Evolutionary conservation across 2,888 invertebrate genomes (phyloP).

Genomic region (Ophion costatus): DNA sequence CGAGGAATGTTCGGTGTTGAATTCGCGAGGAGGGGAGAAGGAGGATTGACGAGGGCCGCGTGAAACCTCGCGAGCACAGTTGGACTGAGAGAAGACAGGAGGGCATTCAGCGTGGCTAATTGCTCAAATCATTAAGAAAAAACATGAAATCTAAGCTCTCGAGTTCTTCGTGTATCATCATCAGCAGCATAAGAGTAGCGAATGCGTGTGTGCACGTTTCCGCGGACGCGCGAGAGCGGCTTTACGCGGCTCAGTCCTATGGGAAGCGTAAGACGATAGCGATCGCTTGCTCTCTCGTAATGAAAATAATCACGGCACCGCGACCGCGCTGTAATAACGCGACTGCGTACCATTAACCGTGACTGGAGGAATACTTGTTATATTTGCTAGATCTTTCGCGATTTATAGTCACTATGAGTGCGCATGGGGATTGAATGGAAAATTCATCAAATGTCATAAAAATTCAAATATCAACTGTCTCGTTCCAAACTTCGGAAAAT

Average conservation of each 20-base stretch:
- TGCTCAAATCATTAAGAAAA: slow-evolving; percentile 83
- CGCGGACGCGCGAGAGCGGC: slow-evolving; percentile 54
- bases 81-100: slow-evolving; percentile 79
- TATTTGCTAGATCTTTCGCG: slow-evolving; percentile 42
- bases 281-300: slow-evolving; percentile 76
- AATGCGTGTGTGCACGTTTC: slow-evolving; percentile 58
- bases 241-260: slow-evolving; percentile 69
- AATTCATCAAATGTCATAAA: neutral
- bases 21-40: slow-evolving; percentile 36
- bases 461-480: neutral
- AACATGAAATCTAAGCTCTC: slow-evolving; percentile 82
- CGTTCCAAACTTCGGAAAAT: neutral
- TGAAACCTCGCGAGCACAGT: slow-evolving; percentile 68
- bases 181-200: slow-evolving; percentile 21
- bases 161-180: slow-evolving; percentile 47
- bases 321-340: slow-evolving; percentile 71
- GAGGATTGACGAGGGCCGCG: slow-evolving; percentile 62
- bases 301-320: slow-evolving; percentile 82
- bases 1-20: slow-evolving; percentile 38
- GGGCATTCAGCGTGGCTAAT: slow-evolving; percentile 83
- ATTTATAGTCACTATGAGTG: slow-evolving; percentile 7
- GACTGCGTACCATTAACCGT: slow-evolving; percentile 62
- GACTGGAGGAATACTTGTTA: slow-evolving; percentile 49
- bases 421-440: neutral
- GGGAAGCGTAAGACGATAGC: slow-evolving; percentile 62